A percentile compares a stretch with the other conserved stretches of the same genome.
Evolutionary conservation across 2,113 vertebrate species (phyloP).

Genomic region (Atlantisia rogersi): DNA sequence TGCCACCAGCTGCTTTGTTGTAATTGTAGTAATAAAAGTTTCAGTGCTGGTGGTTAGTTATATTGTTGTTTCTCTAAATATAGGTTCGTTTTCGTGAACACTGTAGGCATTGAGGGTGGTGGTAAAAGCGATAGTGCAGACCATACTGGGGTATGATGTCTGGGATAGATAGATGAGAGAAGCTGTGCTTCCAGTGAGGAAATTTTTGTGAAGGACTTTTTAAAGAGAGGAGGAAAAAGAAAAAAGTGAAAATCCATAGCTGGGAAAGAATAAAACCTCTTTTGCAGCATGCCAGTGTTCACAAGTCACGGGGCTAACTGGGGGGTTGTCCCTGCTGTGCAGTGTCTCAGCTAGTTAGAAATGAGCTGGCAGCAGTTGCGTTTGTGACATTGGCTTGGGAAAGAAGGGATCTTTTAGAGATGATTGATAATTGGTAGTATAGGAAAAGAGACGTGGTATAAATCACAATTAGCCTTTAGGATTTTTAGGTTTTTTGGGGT

Average conservation of each 20-base stretch:
- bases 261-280: not conserved
- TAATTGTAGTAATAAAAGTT: slow-evolving; percentile 13
- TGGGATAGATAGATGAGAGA: not conserved
- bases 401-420: not conserved
- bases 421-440: not conserved
- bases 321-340: not conserved
- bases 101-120: not conserved
- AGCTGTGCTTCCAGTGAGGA: not conserved
- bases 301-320: not conserved
- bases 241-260: not conserved
- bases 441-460: not conserved
- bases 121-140: not conserved
- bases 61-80: not conserved
- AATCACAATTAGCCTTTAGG: slow-evolving; percentile 6
- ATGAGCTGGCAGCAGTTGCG: not conserved
- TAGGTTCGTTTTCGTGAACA: not conserved
- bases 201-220: not conserved
- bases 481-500: not conserved
- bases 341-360: not conserved
- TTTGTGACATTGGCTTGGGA: not conserved
- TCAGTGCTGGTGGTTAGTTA: not conserved
- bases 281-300: not conserved
- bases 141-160: not conserved
- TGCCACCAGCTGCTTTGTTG: slow-evolving; percentile 1
- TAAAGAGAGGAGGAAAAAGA: not conserved